These are phyloP conservation scores for Alosa sapidissima DNA, from an alignment of 2,797 vertebrate genomes.

Conservation along the genomic window DNA sequence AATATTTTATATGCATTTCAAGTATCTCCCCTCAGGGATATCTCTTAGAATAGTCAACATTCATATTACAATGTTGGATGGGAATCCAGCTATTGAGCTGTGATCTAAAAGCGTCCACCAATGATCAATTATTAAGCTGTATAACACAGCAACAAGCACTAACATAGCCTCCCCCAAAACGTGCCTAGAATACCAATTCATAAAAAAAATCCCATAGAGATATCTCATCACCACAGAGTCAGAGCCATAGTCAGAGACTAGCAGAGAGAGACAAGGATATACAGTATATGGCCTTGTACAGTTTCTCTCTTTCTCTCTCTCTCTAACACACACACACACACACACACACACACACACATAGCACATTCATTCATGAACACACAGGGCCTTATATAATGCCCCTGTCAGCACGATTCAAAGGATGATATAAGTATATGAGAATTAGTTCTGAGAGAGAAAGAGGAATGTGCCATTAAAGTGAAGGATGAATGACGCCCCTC, in stretches of 20 bases:
- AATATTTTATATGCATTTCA: no score
- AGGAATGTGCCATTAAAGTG: not conserved
- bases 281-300: not conserved
- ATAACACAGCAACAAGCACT: not conserved
- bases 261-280: not conserved
- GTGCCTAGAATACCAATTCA: not conserved
- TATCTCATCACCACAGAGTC: not conserved
- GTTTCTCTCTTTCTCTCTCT: conserved; percentile 29
- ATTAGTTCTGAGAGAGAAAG: not conserved
- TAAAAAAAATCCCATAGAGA: not conserved
- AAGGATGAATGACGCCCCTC: not conserved
- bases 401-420: not conserved
- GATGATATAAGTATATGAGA: not conserved
- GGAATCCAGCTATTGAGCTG: conserved; percentile 16
- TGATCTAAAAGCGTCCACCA: conserved; percentile 50
- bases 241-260: no score
- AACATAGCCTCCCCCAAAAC: not conserved
- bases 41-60: no score
- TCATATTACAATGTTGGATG: no score
- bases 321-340: conserved; percentile 26
- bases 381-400: not conserved
- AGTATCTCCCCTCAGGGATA: no score
- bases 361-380: conserved; percentile 3
- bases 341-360: conserved; percentile 20
- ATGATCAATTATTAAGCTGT: conserved; percentile 55